Conservation (phyloP, 2,797 vertebrate species). For the Syndactyla subalaris region DNA sequence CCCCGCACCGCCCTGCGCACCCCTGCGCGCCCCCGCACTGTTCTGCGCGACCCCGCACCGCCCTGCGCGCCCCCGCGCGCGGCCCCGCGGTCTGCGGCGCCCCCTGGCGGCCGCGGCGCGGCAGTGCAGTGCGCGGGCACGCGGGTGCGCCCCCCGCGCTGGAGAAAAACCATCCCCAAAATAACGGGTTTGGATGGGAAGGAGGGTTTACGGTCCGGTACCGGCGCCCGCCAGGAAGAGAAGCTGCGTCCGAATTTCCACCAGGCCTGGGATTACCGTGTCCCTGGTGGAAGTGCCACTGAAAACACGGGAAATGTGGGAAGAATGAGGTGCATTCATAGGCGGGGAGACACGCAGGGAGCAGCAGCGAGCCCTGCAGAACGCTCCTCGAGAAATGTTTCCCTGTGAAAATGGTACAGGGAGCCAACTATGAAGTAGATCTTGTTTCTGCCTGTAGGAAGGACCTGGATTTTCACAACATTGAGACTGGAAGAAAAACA, state of each 20-base stretch:
- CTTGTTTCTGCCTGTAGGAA: background rate
- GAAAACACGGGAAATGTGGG: background rate
- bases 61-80: background rate
- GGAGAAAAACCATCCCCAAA: background rate
- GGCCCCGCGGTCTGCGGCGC: slow-evolving; percentile 29
- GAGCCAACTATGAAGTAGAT: rapidly evolving
- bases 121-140: background rate
- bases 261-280: background rate
- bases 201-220: rapidly evolving
- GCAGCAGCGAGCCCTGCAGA: rapidly evolving
- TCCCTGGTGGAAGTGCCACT: rapidly evolving
- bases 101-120: background rate
- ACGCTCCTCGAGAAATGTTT: background rate
- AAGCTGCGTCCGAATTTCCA: background rate
- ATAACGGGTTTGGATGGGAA: rapidly evolving
- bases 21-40: background rate
- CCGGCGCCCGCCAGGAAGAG: background rate
- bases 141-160: background rate
- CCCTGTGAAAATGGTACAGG: background rate
- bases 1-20: background rate
- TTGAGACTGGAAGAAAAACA: background rate
- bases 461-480: background rate
- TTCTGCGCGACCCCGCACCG: background rate
- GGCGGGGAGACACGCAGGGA: background rate
- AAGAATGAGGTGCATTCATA: rapidly evolving